These are phyloP conservation scores for Cavia porcellus DNA, from an alignment of 2,113 vertebrate species.

Conservation along the genomic window DNA sequence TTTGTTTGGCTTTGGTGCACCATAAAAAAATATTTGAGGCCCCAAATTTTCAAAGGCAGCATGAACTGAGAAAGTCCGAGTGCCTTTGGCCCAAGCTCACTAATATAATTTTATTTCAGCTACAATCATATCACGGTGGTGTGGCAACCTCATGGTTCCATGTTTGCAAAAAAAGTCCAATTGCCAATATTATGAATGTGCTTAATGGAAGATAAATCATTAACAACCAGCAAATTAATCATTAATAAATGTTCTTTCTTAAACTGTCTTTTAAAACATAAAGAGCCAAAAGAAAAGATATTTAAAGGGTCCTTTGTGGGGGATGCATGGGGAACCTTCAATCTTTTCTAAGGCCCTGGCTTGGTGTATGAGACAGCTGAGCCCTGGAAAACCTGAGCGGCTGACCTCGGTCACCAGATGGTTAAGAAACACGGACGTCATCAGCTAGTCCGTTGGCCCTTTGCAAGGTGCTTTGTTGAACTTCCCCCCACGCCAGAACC, in stretches of 20 bases:
- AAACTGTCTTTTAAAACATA: conserved; percentile 27
- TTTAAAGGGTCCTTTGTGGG: background rate
- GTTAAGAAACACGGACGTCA: background rate
- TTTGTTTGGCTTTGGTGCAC: background rate
- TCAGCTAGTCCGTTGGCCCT: background rate
- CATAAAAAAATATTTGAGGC: background rate
- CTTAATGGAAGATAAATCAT: conserved; percentile 46
- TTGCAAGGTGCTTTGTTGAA: background rate
- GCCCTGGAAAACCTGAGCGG: background rate
- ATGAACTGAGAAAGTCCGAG: background rate
- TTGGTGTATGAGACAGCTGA: background rate
- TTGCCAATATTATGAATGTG: background rate
- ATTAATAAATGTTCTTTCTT: conserved; percentile 59
- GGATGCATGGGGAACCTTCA: background rate
- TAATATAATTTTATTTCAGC: background rate
- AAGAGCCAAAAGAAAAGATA: background rate
- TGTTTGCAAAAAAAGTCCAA: background rate
- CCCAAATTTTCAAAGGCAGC: background rate
- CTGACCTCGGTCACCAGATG: background rate
- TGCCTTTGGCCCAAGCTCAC: background rate
- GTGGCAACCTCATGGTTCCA: background rate
- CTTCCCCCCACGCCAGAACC: background rate
- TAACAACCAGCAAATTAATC: conserved; percentile 25
- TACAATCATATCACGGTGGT: background rate
- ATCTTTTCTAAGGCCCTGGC: background rate